Conservation (phyloP, 2,797 vertebrate species). For the Pempheris klunzingeri region DNA sequence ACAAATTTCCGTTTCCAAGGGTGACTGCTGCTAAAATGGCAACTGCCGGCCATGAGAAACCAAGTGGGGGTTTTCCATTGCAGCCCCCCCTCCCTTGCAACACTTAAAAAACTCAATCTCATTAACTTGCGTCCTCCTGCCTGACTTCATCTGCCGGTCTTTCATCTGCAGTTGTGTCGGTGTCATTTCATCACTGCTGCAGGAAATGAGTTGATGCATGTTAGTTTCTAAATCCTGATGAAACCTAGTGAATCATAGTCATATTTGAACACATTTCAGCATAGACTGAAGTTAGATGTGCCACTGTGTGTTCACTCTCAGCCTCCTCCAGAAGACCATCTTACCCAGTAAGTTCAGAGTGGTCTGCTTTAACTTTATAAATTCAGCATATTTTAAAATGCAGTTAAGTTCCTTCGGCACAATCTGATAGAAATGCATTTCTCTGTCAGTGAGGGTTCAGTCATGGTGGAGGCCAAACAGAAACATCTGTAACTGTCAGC, state of each 20-base stretch:
- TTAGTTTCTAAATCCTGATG: neutral
- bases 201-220: constrained; percentile 46
- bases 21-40: neutral
- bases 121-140: neutral
- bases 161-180: constrained; percentile 19
- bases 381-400: neutral
- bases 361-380: neutral
- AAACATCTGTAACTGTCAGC: constrained; percentile 5
- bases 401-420: too few relatives aligned
- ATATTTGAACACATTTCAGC: neutral
- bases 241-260: neutral
- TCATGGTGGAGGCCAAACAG: neutral
- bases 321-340: neutral
- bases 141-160: constrained; percentile 18
- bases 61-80: constrained; percentile 15
- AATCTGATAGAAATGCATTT: neutral
- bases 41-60: neutral
- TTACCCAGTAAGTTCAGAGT: neutral
- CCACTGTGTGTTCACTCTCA: neutral
- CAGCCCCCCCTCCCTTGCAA: neutral
- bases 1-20: neutral
- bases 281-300: neutral
- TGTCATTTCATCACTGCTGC: constrained; percentile 34
- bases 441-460: neutral
- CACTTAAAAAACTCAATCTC: neutral